Base-by-base conservation (phyloP, 2,888 invertebrate species). In the Tiliacea aurago region DNA sequence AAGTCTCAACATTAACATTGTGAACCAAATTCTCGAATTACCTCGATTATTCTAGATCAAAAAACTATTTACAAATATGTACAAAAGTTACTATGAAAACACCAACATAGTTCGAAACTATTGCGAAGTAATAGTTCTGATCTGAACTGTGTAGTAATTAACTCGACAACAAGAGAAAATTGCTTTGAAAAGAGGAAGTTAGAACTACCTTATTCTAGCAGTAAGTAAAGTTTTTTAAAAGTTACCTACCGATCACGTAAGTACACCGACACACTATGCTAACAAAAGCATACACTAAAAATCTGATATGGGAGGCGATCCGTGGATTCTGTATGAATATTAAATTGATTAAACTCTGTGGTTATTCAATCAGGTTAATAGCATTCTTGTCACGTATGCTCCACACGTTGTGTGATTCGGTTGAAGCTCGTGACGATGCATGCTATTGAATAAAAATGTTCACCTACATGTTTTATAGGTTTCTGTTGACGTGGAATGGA, bases 331-430 rank as follows among this genome's bases (percentile, higher is more conserved):
- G 7, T 51, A 56, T 72, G 66, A 62, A 78, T 77, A 77, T 62
- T 51, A 13, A 51, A 62, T 63, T 47, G n/a, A 63, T 33, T 47
- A 47, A 47, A 47, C 28, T 61, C 43, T 58, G 64, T 47, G 62
- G 66, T 63, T 55, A n/a, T 58, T 33, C 43, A 51, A 65, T 76
- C 51, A 63, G 62, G 59, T 68, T 59, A 45, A 66, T 63, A 63
- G 9, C 0, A 76, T 80, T 80, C 69, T 41, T 7, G 53, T 66
- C 77, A 80, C 80, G 80, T 76, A 23, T 72, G 20, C 11, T 4
- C 62, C 62, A 10, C n/a, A 28, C 58, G 33, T 53, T 59, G 41
- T 56, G 51, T 41, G 15, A 43, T 55, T 53, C 0, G 51, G 37
- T 51, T 45, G 11, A 18, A 33, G 41, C 23, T 28, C 76, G 69